Conservation (phyloP, 2,797 vertebrate species). For the Xenopus petersii region DNA sequence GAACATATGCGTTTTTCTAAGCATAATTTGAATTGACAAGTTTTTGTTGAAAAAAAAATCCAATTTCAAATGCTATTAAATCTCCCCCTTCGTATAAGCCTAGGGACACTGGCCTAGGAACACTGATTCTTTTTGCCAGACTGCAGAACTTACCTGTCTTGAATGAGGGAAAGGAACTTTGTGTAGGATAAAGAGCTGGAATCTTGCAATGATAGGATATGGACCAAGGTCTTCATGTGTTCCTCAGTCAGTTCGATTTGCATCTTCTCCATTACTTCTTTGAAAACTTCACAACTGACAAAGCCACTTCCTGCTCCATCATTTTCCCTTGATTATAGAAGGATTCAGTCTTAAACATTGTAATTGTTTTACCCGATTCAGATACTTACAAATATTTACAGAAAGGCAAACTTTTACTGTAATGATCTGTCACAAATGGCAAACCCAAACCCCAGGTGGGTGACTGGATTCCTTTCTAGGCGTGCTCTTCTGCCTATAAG, state of each 20-base stretch:
- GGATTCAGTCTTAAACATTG: too few species aligned
- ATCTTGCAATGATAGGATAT: constrained; percentile 1
- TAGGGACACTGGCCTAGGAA: too few species aligned
- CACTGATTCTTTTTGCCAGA: neutral
- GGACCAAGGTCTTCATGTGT: constrained; percentile 6
- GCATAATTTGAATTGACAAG: too few species aligned
- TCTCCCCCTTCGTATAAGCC: too few species aligned
- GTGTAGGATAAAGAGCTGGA: constrained; percentile 1
- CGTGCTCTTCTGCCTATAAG: too few species aligned
- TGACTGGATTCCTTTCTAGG: too few species aligned
- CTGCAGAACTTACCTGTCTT: constrained; percentile 27
- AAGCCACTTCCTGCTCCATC: constrained; percentile 17
- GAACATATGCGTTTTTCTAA: too few species aligned
- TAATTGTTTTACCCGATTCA: neutral
- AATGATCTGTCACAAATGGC: too few species aligned
- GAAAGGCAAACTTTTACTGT: neutral
- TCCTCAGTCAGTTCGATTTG: constrained; percentile 10
- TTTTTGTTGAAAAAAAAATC: too few species aligned
- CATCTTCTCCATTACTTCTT: constrained; percentile 37
- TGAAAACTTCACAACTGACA: constrained; percentile 21
- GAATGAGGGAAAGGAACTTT: constrained; percentile 39
- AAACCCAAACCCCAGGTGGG: too few species aligned
- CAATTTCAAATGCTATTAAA: too few species aligned
- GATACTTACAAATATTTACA: neutral
- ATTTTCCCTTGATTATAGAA: constrained; percentile 19